A percentile compares a stretch with the other conserved stretches of the same genome.
phyloP scores from a whole-genome alignment of 2,797 vertebrate species.

The Harpagifer antarcticus region DNA sequence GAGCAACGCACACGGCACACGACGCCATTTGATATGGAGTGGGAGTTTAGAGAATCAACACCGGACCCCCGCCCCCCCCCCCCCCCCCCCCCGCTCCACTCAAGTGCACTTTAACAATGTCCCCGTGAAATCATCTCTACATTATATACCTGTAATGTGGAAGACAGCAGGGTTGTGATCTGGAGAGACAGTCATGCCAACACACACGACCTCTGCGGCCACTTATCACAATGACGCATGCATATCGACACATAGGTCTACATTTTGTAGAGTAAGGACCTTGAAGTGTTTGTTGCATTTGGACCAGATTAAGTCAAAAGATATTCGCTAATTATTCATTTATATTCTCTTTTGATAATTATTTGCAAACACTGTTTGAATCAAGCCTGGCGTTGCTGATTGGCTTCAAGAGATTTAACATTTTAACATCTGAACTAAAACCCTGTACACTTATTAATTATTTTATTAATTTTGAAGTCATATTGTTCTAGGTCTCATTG shows the following conservation, averaged over 20 bases:
- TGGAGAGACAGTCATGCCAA: slow-evolving; percentile 70
- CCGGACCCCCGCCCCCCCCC: slow-evolving; percentile 3
- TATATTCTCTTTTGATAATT: not conserved
- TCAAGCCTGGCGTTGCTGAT: slow-evolving; percentile 16
- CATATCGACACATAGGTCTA: slow-evolving; percentile 66
- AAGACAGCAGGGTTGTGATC: slow-evolving; percentile 46
- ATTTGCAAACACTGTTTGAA: slow-evolving; percentile 43
- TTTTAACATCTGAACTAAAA: slow-evolving; percentile 27
- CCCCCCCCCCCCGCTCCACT: slow-evolving; percentile 5
- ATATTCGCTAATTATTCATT: slow-evolving; percentile 37
- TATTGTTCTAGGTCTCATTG: slow-evolving; percentile 59
- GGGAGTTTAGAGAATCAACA: slow-evolving; percentile 22
- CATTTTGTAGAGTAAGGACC: slow-evolving; percentile 49
- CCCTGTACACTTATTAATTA: slow-evolving; percentile 10
- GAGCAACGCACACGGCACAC: slow-evolving; percentile 69
- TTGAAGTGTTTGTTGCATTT: slow-evolving; percentile 42
- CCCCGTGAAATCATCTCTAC: slow-evolving; percentile 25
- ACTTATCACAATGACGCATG: slow-evolving; percentile 76
- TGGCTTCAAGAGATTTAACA: slow-evolving; percentile 32
- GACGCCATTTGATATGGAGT: slow-evolving; percentile 39
- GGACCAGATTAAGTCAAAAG: slow-evolving; percentile 23
- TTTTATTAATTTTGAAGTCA: slow-evolving; percentile 20
- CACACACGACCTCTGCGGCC: slow-evolving; percentile 66
- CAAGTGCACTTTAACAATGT: slow-evolving; percentile 66
- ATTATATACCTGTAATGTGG: slow-evolving; percentile 18